These are phyloP conservation scores for Geophilus truncorum DNA, from an alignment of 2,888 invertebrate species.

Conservation along the genomic window DNA sequence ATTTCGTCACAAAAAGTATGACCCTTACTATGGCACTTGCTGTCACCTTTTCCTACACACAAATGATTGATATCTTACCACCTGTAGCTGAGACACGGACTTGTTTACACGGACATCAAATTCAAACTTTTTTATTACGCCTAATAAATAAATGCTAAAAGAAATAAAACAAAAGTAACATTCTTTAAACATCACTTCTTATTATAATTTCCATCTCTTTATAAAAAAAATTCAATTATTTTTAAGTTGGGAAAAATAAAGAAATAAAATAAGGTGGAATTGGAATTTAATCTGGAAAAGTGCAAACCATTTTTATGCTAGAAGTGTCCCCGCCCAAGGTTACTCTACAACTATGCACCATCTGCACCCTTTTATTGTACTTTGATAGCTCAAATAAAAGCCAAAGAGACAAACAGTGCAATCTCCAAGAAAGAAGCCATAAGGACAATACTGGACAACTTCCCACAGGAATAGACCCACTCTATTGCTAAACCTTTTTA, in stretches of 20 bases:
- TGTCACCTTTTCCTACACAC: background rate
- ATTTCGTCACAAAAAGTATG: slow-evolving; percentile 2
- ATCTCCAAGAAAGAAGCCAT: slow-evolving; percentile 18
- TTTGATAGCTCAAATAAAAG: slow-evolving; percentile 17
- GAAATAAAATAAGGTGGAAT: background rate
- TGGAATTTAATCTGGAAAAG: background rate
- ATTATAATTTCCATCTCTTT: background rate
- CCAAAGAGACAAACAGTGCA: slow-evolving; percentile 20
- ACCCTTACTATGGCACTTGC: background rate
- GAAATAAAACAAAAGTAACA: background rate
- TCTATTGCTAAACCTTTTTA: slow-evolving; percentile 4
- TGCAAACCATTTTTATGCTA: slow-evolving; percentile 16
- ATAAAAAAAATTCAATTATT: background rate
- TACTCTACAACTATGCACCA: slow-evolving; percentile 2
- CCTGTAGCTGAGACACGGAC: slow-evolving; percentile 17
- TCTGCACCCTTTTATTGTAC: slow-evolving; percentile 17
- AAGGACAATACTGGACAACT: slow-evolving; percentile 19
- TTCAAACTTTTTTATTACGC: slow-evolving; percentile 9
- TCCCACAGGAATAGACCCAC: background rate
- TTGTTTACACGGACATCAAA: slow-evolving; percentile 27
- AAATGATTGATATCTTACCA: slow-evolving; percentile 21
- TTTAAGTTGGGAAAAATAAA: background rate
- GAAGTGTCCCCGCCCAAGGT: background rate
- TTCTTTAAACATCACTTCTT: background rate
- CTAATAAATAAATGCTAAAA: background rate